phyloP scores from a whole-genome alignment of 2,113 vertebrate species.

The Egretta garzetta region DNA sequence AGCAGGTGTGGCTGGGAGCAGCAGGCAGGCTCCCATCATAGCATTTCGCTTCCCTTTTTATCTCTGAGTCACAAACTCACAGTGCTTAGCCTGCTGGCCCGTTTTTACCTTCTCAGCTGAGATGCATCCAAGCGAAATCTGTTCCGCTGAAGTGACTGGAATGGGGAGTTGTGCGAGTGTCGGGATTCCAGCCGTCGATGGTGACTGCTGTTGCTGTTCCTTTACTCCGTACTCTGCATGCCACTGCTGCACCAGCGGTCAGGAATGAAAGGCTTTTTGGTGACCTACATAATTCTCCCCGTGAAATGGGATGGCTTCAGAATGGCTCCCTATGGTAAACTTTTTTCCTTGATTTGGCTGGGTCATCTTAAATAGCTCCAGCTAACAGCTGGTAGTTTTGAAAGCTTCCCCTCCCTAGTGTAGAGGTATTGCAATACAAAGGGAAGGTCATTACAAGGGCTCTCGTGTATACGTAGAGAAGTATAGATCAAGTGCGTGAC shows the following conservation, averaged over 20 bases:
- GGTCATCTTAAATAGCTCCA: not conserved
- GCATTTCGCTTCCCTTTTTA: not conserved
- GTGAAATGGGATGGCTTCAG: not conserved
- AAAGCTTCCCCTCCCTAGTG: not conserved
- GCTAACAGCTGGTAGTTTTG: not conserved
- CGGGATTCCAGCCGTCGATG: not conserved
- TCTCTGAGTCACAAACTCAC: not conserved
- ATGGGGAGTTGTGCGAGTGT: not conserved
- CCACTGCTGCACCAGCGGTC: not conserved
- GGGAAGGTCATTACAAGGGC: not conserved
- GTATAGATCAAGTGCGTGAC: not conserved
- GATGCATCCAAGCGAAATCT: fast-evolving
- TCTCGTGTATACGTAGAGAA: not conserved
- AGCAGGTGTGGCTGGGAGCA: constrained; percentile 27
- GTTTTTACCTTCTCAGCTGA: not conserved
- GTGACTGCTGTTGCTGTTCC: not conserved
- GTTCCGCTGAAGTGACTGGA: not conserved
- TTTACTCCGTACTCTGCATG: not conserved
- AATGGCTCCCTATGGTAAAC: not conserved
- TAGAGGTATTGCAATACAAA: not conserved
- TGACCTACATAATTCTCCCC: constrained; percentile 24
- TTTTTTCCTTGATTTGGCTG: not conserved
- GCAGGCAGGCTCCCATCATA: not conserved
- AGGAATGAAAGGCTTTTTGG: not conserved
- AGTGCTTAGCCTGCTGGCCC: not conserved